Evolutionary conservation across 2,888 invertebrate species (phyloP).

Genomic region (Metallyticus violacea): DNA sequence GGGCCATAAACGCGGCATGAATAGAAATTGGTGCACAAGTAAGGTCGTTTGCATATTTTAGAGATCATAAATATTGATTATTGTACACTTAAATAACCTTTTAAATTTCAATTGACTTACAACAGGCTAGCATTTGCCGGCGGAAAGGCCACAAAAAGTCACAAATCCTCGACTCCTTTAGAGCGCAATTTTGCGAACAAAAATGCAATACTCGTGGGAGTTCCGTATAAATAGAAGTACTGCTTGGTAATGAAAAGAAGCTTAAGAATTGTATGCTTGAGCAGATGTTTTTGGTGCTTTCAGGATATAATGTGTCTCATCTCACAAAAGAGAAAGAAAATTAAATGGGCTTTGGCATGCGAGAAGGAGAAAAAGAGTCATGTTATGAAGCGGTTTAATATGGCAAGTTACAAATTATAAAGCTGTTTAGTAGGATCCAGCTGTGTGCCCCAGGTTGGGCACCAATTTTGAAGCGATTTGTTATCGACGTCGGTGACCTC

Average conservation of each 20-base stretch:
- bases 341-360: too few species aligned
- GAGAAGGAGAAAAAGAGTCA: too few species aligned
- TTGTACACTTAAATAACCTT: not conserved
- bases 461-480: too few species aligned
- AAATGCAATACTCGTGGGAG: not conserved
- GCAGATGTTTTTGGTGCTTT: not conserved
- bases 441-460: too few species aligned
- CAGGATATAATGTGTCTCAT: too few species aligned
- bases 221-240: not conserved
- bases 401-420: too few species aligned
- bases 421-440: too few species aligned
- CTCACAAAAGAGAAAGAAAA: too few species aligned
- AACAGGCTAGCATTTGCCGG: not conserved
- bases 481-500: too few species aligned
- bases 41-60: not conserved
- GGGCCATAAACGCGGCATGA: constrained; percentile 11
- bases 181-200: not conserved
- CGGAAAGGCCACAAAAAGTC: too few species aligned
- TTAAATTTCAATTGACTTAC: constrained; percentile 4
- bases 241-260: not conserved
- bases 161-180: not conserved
- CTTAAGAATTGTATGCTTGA: not conserved
- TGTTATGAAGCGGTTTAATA: too few species aligned
- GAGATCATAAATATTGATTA: not conserved
- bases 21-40: not conserved